phyloP scores from a whole-genome alignment of 2,797 vertebrate species.

The Eulemur mongoz region DNA sequence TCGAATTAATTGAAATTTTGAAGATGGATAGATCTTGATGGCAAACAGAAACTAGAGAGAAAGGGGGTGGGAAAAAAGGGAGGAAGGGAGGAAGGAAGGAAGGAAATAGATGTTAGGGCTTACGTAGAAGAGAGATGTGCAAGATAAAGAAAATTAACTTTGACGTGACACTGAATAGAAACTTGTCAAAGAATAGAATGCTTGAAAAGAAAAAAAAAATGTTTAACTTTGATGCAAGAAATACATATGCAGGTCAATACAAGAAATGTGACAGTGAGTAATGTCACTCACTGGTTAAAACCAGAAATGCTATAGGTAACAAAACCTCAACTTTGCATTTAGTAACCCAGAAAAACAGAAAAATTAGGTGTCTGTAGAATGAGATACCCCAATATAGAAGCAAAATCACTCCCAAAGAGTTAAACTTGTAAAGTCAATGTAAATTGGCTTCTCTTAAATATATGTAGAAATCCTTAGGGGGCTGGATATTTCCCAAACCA shows the following conservation, averaged over 20 bases:
- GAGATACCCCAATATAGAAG: not conserved
- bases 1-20: not conserved
- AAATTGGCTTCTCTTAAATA: not conserved
- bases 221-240: not conserved
- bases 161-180: not conserved
- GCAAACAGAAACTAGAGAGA: not conserved
- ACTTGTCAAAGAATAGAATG: not conserved
- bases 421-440: not conserved
- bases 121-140: not conserved
- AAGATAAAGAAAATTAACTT: not conserved
- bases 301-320: not conserved
- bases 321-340: not conserved
- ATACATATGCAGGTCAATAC: not conserved
- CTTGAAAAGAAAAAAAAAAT: not conserved
- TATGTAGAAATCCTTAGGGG: not conserved
- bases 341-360: not conserved
- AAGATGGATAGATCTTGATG: not conserved
- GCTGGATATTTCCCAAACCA: not conserved
- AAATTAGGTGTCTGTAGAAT: not conserved
- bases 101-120: not conserved
- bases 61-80: not conserved
- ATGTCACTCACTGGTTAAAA: not conserved
- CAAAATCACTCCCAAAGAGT: not conserved
- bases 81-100: fast-evolving
- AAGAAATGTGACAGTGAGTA: not conserved